Base-by-base conservation (phyloP, 2,888 invertebrate species). In the Eueremaeus valkanovi region DNA sequence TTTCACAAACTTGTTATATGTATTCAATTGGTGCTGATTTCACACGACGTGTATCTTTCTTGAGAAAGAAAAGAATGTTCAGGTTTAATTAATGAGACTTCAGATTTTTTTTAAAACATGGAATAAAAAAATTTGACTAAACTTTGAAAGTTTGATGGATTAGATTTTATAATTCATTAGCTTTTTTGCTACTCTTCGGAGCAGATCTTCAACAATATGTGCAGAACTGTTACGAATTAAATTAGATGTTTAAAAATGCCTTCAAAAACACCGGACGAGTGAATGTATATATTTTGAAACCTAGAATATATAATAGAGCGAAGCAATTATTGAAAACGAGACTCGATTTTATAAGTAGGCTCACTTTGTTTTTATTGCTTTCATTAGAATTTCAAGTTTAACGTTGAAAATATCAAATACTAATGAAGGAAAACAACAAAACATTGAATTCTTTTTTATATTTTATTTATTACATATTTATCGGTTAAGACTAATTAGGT, bases 11-110 rank as follows among this genome's bases (percentile, higher is more conserved):
- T 18, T 18, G 45, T 45, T 24, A 58, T 58, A 5, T 5, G 24
- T 27, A 58, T 58, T 58, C 58, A 58, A 58, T 58, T 58, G 58
- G 27, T 24, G 27, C 29, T 58, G 24, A 58, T 24, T 58, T 58
- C 27, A 58, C 58, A 58, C 58, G 58, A 58, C 5, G 21, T 13
- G 3, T 27, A 58, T 58, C 29, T 58, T 58, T 18, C 16, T 8
- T 58, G 45, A 18, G 16, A 45, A 45, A 45, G 3, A 18, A 6
- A 18, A 18, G 45, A n/a, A n/a, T n/a, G n/a, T n/a, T n/a, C n/a
- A n/a, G n/a, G n/a, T n/a, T n/a, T 45, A 45, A 45, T 45, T 45
- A 45, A 45, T 45, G 45, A 45, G 45, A 13, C 16, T 45, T 45
- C 45, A 45, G 27, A 58, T 24, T 51, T 16, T 51, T 21, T 51